Evolutionary conservation across 2,888 invertebrate species (phyloP), one percentile per base, ranked within the genome.

Genomic region (Phrixothrix hirtus): DNA sequence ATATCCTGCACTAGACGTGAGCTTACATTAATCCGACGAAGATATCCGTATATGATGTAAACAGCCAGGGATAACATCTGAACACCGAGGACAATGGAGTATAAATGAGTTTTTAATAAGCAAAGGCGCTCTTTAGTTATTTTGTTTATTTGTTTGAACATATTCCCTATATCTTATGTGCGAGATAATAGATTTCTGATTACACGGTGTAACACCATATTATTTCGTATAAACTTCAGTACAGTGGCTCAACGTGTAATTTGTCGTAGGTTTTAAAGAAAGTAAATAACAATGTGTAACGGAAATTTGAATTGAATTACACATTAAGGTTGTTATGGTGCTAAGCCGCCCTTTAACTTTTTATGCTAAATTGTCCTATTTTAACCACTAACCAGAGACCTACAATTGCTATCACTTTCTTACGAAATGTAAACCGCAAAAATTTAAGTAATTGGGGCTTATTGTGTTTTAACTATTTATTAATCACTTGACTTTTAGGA

Each of bases 111-210:
- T 55, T 55, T 55, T 55, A 55, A 55, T 55, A 55, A 55, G 54
- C 44, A 45, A 55, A 44, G 45, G 49, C 21, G 21, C 21, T 3
- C 38, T 55, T 31, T 49, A 30, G 12, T 50, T 46, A 13, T 25
- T 38, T 11, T 38, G 13, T 12, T 11, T 34, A 44, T 46, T 50
- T 45, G 43, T 59, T 59, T 52, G 34, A 43, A 55, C 45, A 39
- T 45, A 57, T 57, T 44, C 52, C 45, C 36, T 38, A 42, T 49
- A 37, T 55, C 45, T 48, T 57, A 25, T 48, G 45, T 34, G 43
- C 34, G 36, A 45, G 45, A 53, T 59, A 59, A 59, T 59, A 57
- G 59, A 59, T 55, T 57, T 59, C 57, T 59, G 57, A 59, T 59
- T 59, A 57, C 50, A 57, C 44, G 57, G 49, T 55, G 14, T 49